A percentile compares a stretch with the other conserved stretches of the same genome.
phyloP scores from a whole-genome alignment of 2,113 vertebrate species.

The Mastomys natalensis region DNA sequence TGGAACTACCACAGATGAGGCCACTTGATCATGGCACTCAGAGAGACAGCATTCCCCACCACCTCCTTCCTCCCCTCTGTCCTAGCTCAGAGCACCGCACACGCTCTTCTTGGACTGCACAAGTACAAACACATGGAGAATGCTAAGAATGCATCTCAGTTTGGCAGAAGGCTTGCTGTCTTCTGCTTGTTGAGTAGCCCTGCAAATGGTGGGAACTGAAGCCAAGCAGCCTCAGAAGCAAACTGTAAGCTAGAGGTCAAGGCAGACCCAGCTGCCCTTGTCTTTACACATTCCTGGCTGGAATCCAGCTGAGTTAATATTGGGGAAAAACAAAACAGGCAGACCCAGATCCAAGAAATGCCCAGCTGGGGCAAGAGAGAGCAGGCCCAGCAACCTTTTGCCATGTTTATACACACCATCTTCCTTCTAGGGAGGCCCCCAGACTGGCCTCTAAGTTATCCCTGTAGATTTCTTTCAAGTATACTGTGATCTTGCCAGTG shows the following conservation, averaged over 20 bases:
- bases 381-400: constrained; percentile 59
- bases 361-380: constrained; percentile 57
- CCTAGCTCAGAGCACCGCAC: background rate
- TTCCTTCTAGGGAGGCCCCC: constrained; percentile 6
- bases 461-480: background rate
- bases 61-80: background rate
- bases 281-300: constrained; percentile 78
- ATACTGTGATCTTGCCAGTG: background rate
- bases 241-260: constrained; percentile 75
- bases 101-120: background rate
- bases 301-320: constrained; percentile 66
- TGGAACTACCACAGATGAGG: background rate
- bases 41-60: background rate
- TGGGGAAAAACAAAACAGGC: constrained; percentile 46
- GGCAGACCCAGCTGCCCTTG: constrained; percentile 55
- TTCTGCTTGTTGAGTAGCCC: constrained; percentile 61
- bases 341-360: constrained; percentile 55
- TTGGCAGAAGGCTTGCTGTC: constrained; percentile 49
- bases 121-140: constrained; percentile 72
- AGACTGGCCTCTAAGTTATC: constrained; percentile 17
- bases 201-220: background rate
- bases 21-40: background rate
- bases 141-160: constrained; percentile 63
- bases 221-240: constrained; percentile 75
- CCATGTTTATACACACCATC: constrained; percentile 39